phyloP scores from a whole-genome alignment of 2,113 vertebrate genomes.

The Scortum barcoo region DNA sequence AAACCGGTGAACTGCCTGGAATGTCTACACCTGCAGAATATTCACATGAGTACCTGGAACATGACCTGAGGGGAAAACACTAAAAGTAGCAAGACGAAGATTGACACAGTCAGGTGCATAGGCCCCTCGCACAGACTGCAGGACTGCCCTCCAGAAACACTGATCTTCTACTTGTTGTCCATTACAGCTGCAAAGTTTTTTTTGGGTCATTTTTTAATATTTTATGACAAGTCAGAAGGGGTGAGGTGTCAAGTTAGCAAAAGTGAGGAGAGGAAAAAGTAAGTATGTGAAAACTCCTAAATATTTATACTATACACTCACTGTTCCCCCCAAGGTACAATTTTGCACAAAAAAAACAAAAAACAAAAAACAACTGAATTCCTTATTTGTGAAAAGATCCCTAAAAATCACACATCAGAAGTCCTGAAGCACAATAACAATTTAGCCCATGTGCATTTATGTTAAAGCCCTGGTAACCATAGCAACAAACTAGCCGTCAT shows the following conservation, averaged over 20 bases:
- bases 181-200: slow-evolving; percentile 48
- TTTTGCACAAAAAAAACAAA: slow-evolving; percentile 13
- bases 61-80: slow-evolving; percentile 69
- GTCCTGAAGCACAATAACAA: neutral
- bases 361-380: too few species aligned
- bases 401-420: neutral
- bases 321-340: slow-evolving; percentile 2
- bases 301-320: slow-evolving; percentile 41
- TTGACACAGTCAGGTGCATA: slow-evolving; percentile 67
- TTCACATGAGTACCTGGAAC: slow-evolving; percentile 65
- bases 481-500: neutral
- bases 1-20: slow-evolving; percentile 64
- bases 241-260: slow-evolving; percentile 51
- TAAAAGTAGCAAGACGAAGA: slow-evolving; percentile 64
- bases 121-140: slow-evolving; percentile 6
- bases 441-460: neutral
- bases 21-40: slow-evolving; percentile 76
- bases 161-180: slow-evolving; percentile 39
- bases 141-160: slow-evolving; percentile 47
- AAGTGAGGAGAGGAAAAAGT: slow-evolving; percentile 33
- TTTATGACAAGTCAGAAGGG: slow-evolving; percentile 46
- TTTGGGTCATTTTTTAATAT: slow-evolving; percentile 45
- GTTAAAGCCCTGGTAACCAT: neutral
- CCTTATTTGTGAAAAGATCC: neutral
- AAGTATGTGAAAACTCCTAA: slow-evolving; percentile 26